Evolutionary conservation across 2,888 invertebrate species (phyloP).

Genomic region (Coenonympha arcania): DNA sequence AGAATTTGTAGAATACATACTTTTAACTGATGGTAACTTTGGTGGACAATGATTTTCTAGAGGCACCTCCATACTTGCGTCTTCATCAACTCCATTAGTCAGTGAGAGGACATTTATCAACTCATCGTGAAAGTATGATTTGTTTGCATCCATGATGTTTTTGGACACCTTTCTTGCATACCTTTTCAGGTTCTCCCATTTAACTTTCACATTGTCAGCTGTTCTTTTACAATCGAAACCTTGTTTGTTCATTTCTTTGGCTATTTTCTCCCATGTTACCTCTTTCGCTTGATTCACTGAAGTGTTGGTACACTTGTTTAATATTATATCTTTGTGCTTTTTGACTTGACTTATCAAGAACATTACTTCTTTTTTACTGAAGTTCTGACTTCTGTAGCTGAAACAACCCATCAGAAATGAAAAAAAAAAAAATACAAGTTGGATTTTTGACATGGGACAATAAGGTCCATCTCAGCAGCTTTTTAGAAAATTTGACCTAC

Average conservation of each 20-base stretch:
- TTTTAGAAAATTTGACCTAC: no score
- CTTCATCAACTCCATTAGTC: slow-evolving; percentile 40
- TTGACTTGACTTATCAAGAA: slow-evolving; percentile 45
- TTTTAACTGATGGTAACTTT: background rate
- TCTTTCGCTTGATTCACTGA: slow-evolving; percentile 49
- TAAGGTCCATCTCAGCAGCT: no score
- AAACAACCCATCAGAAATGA: slow-evolving; percentile 17
- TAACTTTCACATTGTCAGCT: slow-evolving; percentile 47
- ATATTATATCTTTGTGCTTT: slow-evolving; percentile 47
- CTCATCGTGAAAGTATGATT: slow-evolving; percentile 33
- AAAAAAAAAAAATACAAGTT: background rate
- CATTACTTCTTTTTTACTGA: slow-evolving; percentile 47
- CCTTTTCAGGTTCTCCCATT: slow-evolving; percentile 61
- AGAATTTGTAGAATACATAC: background rate
- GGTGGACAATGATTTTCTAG: slow-evolving; percentile 11
- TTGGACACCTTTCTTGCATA: slow-evolving; percentile 43
- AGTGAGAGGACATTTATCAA: slow-evolving; percentile 39
- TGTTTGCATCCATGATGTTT: slow-evolving; percentile 40
- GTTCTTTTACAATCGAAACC: slow-evolving; percentile 42
- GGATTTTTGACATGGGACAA: background rate
- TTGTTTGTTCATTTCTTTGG: slow-evolving; percentile 46
- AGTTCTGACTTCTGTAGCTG: slow-evolving; percentile 50
- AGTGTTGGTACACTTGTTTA: slow-evolving; percentile 49
- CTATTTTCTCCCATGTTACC: slow-evolving; percentile 49
- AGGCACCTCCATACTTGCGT: slow-evolving; percentile 23